Evolutionary conservation across 1,140 invertebrate genomes (phyloP), one percentile per base, ranked within the genome.

Genomic region (Drosophila seguyi): DNA sequence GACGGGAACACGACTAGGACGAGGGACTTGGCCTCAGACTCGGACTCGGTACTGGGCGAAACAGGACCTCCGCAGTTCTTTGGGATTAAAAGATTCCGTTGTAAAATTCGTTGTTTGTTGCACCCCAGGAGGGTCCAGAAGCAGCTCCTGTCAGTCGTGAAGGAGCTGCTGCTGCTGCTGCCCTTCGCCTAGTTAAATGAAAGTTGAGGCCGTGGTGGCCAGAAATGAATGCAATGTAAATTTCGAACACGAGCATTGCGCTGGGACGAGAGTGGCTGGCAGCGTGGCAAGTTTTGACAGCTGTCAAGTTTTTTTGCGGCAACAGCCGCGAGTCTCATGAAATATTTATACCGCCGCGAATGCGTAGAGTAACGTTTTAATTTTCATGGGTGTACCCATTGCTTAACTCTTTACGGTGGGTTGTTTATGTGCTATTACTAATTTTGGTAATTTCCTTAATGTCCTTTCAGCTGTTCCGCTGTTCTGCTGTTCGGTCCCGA

Each of bases 391-490:
- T 53, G 18, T 6, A 22, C 31, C 42, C 39, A 56, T 42, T 59
- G 57, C 53, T 45, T 27, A 68, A 48, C 25, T 72, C 68, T 41
- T 16, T 1, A n/a, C 53, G 20, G 52, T 4, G 55, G 36, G 75
- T 81, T 86, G 81, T 84, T 75, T 88, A 90, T 88, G 74, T 74
- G 73, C 44, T 63, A 71, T 75, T 75, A 73, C 75, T 90, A 90
- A 86, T 90, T 90, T 90, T 67, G 75, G 86, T 90, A 75, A 90
- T 90, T 90, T 90, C 86, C 86, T 90, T 91, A 90, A 90, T 90
- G 86, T 91, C 87, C 79, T 75, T 68, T 79, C 71, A 76, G 77
- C 81, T 78, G 67, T 29, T 68, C 42, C 65, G 59, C 68, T 50
- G 67, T 25, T 68, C 50, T 65, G 56, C 65, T 47, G 31, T 8